Evolutionary conservation across 2,888 invertebrate genomes (phyloP), one percentile per base, ranked within the genome.

Genomic region (Athalia cordata): DNA sequence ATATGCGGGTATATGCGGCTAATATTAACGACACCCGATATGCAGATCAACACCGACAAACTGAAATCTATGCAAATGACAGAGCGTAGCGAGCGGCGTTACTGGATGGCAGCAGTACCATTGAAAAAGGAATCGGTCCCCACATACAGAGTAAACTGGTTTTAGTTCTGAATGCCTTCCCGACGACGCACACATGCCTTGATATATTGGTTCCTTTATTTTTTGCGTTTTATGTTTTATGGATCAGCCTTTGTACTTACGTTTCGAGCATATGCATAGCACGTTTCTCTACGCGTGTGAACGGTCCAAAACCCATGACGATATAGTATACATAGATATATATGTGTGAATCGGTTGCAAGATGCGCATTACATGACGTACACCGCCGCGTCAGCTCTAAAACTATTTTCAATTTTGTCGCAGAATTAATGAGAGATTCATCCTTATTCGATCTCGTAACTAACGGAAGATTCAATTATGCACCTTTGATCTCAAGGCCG

Each of bases 11-110:
- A 83, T 85, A 84, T 86, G 81, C 84, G 87, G 86, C 87, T 86
- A 89, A 89, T 88, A 89, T 86, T 85, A 89, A 88, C 87, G 89
- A 88, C 87, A 89, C 87, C 88, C 89, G 89, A 89, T 89, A 89
- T 87, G 88, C 87, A 88, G 88, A 89, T 89, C 86, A 83, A 70
- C 29, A 29, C 29, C 70, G 68, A 81, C 84, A 80, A 82, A 83
- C 84, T 85, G 81, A 86, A 85, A 86, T 88, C 86, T 88, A 89
- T 89, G 89, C 87, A 89, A 89, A 89, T 89, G 83, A 83, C 79
- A 72, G 79, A 49, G 76, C 77, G 78, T 55, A 64, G 76, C 74
- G 77, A 61, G 77, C 50, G 52, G 29, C 29, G 29, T 29, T 29
- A 29, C 29, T 57, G 49, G 57, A 67, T 15, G 68, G 62, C 55